Conservation (phyloP, 2,113 vertebrate species). For the Gadus chalcogrammus region DNA sequence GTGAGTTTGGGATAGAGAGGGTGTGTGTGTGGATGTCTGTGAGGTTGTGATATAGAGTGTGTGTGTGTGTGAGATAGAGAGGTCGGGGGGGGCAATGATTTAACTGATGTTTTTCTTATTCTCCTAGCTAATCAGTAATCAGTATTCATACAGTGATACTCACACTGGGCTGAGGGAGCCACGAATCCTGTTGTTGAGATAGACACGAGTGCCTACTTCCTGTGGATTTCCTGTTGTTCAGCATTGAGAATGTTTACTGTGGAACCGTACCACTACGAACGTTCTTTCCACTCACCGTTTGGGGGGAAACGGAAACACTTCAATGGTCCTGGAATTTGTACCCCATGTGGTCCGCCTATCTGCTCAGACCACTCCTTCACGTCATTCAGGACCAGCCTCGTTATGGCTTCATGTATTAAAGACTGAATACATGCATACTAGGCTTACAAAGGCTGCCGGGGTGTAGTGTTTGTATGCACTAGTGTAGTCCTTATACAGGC, state of each 20-base stretch:
- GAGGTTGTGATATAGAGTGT: constrained; percentile 2
- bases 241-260: constrained; percentile 24
- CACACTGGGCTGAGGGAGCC: not conserved
- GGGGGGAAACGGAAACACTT: constrained; percentile 64
- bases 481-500: too few relatives aligned
- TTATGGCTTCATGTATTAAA: too few relatives aligned
- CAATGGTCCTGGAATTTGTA: constrained; percentile 37
- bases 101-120: constrained; percentile 26
- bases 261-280: constrained; percentile 24
- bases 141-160: not conserved
- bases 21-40: constrained; percentile 13
- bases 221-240: constrained; percentile 72
- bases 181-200: constrained; percentile 46
- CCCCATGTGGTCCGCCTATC: not conserved
- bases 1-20: not conserved
- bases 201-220: constrained; percentile 59
- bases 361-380: not conserved
- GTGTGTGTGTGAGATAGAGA: constrained; percentile 24
- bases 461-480: too few relatives aligned
- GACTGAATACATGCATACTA: too few relatives aligned
- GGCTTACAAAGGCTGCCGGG: too few relatives aligned
- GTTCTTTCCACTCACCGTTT: constrained; percentile 35
- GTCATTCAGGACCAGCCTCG: not conserved
- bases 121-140: constrained; percentile 59
- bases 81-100: too few relatives aligned